Evolutionary conservation across 2,888 invertebrate genomes (phyloP), one percentile per base, ranked within the genome.

Genomic region (Eilema griseolum): DNA sequence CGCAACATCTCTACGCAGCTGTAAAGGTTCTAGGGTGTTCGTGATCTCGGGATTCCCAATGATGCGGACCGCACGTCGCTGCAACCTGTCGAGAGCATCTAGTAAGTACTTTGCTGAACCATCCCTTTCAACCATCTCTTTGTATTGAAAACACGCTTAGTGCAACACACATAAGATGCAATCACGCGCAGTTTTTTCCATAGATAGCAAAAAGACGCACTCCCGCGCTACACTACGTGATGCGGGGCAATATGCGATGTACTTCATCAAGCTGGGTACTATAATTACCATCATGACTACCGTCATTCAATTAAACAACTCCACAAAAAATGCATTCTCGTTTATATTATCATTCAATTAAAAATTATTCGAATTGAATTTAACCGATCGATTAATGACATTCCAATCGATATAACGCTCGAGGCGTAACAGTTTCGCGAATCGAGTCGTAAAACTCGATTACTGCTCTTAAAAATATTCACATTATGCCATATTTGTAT

Each of bases 321-420:
- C n/a, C 52, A 52, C 46, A 52, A 52, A 52, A 52, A 52, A 52
- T 52, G n/a, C 52, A 52, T 52, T 20, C 20, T n/a, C 52, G n/a
- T 52, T 52, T 52, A n/a, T 52, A 20, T 20, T 52, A 52, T 52
- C 52, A 52, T 52, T 52, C 52, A 52, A 52, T 52, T 52, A 52
- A 52, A 46, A 52, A 52, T 52, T 52, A 52, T 52, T 10, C 52
- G 52, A n/a, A 52, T 52, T 52, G 52, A 52, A 52, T 52, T 52
- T 52, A 52, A 52, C 52, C n/a, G n/a, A 52, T 5, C 52, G 52
- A 52, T 52, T 52, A 52, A 52, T 52, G 52, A 52, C 52, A n/a
- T 52, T n/a, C 52, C n/a, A 52, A 52, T 52, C 52, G 52, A 52
- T 52, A 52, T 10, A 59, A 26, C 24, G 23, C 14, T 26, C 26